phyloP scores from a whole-genome alignment of 1,140 invertebrate genomes.

The Saxidomus purpurata region DNA sequence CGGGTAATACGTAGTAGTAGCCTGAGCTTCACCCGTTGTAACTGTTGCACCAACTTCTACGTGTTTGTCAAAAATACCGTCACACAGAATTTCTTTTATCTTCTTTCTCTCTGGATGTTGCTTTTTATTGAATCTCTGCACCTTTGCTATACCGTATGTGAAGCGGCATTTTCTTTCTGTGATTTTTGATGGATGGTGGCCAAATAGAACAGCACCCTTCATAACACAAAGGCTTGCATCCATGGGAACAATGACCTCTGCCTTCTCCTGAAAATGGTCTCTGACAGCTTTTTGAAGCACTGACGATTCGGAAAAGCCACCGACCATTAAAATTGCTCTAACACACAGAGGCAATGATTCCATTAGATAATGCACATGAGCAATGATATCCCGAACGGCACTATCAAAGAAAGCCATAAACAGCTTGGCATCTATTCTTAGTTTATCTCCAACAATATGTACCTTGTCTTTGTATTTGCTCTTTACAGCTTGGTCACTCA shows the following conservation, averaged over 20 bases:
- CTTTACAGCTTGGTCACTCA: neutral
- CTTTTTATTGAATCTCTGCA: neutral
- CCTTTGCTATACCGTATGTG: constrained; percentile 28
- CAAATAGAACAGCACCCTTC: constrained; percentile 61
- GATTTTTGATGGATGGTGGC: constrained; percentile 38
- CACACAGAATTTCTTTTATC: neutral
- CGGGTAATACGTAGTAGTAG: neutral
- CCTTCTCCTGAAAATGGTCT: neutral
- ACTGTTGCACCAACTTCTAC: constrained; percentile 35
- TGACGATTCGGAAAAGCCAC: constrained; percentile 42
- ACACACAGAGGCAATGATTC: neutral
- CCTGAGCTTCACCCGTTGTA: neutral
- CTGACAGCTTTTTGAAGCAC: constrained; percentile 6
- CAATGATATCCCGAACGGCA: neutral
- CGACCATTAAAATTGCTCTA: constrained; percentile 34
- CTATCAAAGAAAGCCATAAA: neutral
- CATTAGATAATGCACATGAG: neutral
- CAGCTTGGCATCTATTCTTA: neutral
- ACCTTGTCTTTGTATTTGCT: neutral
- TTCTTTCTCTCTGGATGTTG: constrained; percentile 7
- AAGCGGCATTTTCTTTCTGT: constrained; percentile 22
- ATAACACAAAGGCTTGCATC: constrained; percentile 41
- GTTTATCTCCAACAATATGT: neutral
- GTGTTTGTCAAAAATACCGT: constrained; percentile 17
- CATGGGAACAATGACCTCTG: too few relatives aligned